A percentile compares a stretch with the other conserved stretches of the same genome.
phyloP scores from a whole-genome alignment of 2,888 invertebrate species.

The Napeogenes sylphis region DNA sequence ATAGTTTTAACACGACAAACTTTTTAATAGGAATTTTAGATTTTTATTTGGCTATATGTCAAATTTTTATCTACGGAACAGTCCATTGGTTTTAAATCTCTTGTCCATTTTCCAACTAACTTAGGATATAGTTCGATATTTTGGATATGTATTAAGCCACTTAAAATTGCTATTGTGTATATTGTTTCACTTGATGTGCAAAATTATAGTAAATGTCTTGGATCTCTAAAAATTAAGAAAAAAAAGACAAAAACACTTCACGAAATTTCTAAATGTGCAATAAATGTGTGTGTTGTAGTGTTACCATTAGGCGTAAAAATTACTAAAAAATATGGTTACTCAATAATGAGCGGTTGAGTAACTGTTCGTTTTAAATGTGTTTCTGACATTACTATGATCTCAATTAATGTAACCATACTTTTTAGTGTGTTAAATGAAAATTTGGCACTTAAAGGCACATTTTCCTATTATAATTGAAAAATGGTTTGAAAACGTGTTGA shows the following conservation, averaged over 20 bases:
- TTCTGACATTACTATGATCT: constrained; percentile 58
- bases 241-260: constrained; percentile 77
- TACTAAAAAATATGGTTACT: constrained; percentile 53
- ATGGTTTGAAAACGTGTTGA: constrained; percentile 76
- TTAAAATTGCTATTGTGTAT: constrained; percentile 74
- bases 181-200: constrained; percentile 76
- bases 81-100: constrained; percentile 67
- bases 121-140: constrained; percentile 74
- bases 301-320: constrained; percentile 76
- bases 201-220: constrained; percentile 78
- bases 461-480: constrained; percentile 75
- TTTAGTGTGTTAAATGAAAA: constrained; percentile 67
- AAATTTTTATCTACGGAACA: constrained; percentile 49
- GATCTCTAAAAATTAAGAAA: constrained; percentile 75
- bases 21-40: constrained; percentile 58
- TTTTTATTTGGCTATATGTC: constrained; percentile 44
- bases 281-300: constrained; percentile 79
- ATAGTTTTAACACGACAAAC: constrained; percentile 65
- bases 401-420: constrained; percentile 62
- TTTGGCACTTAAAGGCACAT: constrained; percentile 78
- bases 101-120: constrained; percentile 75
- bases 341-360: constrained; percentile 26
- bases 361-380: constrained; percentile 35
- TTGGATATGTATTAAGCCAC: constrained; percentile 76
- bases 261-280: constrained; percentile 79